Evolutionary conservation across 2,888 invertebrate species (phyloP), one percentile per base, ranked within the genome.

Genomic region (Ornithoptera alexandrae): DNA sequence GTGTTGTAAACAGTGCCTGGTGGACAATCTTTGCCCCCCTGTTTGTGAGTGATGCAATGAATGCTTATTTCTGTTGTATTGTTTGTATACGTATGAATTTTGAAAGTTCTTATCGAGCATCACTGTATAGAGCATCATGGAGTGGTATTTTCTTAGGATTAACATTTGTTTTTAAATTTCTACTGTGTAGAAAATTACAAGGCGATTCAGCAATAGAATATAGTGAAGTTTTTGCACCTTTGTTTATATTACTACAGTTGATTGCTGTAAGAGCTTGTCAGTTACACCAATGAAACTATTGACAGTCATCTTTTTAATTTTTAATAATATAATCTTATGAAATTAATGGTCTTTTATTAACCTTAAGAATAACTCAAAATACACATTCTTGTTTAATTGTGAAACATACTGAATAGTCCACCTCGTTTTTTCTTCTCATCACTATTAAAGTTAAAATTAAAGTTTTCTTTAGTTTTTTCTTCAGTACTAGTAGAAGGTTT

Each of bases 201-300:
- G 97, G 96, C 10, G 96, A 96, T 82, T 95, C 95, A 61, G 94
- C 94, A 50, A 94, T 97, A 74, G 97, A 97, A 82, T 98, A 96
- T 83, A 97, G 98, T 71, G 98, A 98, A 93, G 97, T 98, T 5
- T 95, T 98, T 90, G 96, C 98, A 61, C 98, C 98, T 22, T 93
- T 98, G 66, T 98, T 98, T 86, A 97, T 98, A 75, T 92, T 98
- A 68, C 91, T 98, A 68, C 97, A 98, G 84, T 92, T 98, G 72
- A 95, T 98, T 76, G 97, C 98, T 75, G 96, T 98, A 68, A 94
- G 98, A 81, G 98, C 98, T 60, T 98, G 98, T 89, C 98, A 98
- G 87, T 91, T 97, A 80, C 96, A 96, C 83, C 93, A 93, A 78
- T 93, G 81, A 82, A 60, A 73, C 65, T 64, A 39, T 59, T 42